phyloP scores from a whole-genome alignment of 2,888 invertebrate genomes.

The Drosophila neutralis region DNA sequence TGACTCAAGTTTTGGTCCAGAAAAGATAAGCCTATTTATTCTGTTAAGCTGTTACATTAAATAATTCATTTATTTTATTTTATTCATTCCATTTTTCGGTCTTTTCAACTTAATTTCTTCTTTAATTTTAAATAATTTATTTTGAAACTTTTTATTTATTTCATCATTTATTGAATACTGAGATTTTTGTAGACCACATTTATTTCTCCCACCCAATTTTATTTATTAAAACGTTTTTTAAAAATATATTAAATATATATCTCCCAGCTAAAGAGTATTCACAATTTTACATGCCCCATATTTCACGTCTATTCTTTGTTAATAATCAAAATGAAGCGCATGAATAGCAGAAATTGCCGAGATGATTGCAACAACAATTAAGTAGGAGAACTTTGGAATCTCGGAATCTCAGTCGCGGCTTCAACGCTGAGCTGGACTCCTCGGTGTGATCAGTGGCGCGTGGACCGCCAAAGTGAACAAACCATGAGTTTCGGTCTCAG shows the following conservation, averaged over 20 bases:
- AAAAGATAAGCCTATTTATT: neutral
- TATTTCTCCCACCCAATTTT: neutral
- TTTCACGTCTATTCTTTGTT: neutral
- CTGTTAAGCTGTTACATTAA: neutral
- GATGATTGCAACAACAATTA: constrained; percentile 7
- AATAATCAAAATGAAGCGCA: constrained; percentile 5
- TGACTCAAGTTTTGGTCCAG: neutral
- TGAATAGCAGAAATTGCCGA: constrained; percentile 6
- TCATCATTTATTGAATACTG: rapidly evolving
- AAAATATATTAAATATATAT: neutral
- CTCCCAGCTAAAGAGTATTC: constrained; percentile 8
- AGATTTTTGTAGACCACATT: neutral
- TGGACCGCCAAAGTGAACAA: constrained; percentile 31
- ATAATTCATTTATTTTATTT: neutral
- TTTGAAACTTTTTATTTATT: neutral
- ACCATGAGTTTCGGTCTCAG: constrained; percentile 52
- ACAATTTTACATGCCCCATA: neutral
- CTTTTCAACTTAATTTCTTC: neutral
- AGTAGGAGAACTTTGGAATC: neutral
- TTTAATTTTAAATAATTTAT: neutral
- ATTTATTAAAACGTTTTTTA: neutral
- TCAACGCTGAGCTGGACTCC: constrained; percentile 7
- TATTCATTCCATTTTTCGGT: neutral
- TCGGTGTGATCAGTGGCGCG: constrained; percentile 45
- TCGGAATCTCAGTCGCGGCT: constrained; percentile 24